These are phyloP conservation scores for Napeogenes inachia DNA, from an alignment of 2,888 invertebrate species.

Conservation along the genomic window DNA sequence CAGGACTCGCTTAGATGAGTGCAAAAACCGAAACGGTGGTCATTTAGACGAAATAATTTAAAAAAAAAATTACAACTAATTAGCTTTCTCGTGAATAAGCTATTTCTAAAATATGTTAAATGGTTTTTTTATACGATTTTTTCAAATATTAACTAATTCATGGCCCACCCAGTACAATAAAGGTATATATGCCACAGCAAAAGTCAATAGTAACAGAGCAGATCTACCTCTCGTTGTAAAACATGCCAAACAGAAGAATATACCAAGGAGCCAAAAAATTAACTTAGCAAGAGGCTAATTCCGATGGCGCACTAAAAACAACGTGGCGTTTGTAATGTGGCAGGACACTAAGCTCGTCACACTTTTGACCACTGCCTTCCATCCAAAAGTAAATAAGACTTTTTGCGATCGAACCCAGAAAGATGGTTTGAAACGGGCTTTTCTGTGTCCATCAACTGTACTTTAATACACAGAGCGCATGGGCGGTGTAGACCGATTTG, in stretches of 20 bases:
- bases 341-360: conserved; percentile 36
- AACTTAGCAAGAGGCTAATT: conserved; percentile 34
- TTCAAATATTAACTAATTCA: too few species aligned
- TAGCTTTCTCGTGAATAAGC: too few species aligned
- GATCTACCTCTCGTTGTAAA: conserved; percentile 33
- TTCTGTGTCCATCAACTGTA: conserved; percentile 22
- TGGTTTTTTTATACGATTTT: too few species aligned
- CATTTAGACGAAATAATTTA: too few species aligned
- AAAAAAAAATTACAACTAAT: too few species aligned
- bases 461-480: conserved; percentile 27
- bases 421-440: conserved; percentile 14
- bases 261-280: conserved; percentile 23
- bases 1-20: too few species aligned
- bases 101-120: too few species aligned
- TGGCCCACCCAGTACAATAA: conserved; percentile 9
- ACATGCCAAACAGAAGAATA: conserved; percentile 25
- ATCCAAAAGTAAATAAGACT: conserved; percentile 32
- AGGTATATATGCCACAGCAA: conserved; percentile 30
- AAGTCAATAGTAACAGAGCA: conserved; percentile 31
- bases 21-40: too few species aligned
- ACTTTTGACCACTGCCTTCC: conserved; percentile 35
- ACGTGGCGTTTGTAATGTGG: conserved; percentile 36
- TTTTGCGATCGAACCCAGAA: conserved; percentile 24
- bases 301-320: conserved; percentile 34
- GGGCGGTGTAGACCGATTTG: conserved; percentile 30